A percentile compares a stretch with the other conserved stretches of the same genome.
phyloP scores from a whole-genome alignment of 2,113 vertebrate species.

The Oxygymnocypris stewartii region DNA sequence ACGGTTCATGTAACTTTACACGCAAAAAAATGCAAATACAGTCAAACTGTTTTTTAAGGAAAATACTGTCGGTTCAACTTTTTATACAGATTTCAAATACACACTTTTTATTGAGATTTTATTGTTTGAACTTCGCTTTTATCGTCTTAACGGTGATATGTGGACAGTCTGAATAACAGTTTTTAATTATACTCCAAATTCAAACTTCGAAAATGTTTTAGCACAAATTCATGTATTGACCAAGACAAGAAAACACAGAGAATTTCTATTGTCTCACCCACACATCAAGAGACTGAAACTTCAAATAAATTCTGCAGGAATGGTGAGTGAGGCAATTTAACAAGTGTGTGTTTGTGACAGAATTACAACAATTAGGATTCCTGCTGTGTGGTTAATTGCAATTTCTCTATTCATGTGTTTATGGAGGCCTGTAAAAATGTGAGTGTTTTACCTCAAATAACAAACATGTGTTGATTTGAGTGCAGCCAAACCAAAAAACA shows the following conservation, averaged over 20 bases:
- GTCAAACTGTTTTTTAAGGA: constrained; percentile 15
- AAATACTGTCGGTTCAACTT: background rate
- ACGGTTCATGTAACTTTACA: constrained; percentile 40
- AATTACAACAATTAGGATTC: constrained; percentile 59
- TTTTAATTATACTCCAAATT: background rate
- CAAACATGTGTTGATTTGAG: constrained; percentile 62
- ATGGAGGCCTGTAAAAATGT: constrained; percentile 60
- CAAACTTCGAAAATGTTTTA: background rate
- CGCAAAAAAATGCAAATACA: constrained; percentile 40
- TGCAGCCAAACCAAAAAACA: constrained; percentile 58
- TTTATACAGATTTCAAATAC: background rate
- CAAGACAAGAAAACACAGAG: background rate
- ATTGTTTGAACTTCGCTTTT: background rate
- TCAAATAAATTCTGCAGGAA: constrained; percentile 50
- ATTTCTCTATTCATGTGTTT: constrained; percentile 61
- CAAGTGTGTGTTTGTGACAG: constrained; percentile 56
- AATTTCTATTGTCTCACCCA: constrained; percentile 12
- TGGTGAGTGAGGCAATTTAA: constrained; percentile 57
- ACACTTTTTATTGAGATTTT: background rate
- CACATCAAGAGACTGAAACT: constrained; percentile 47
- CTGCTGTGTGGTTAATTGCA: constrained; percentile 66
- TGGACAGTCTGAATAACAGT: background rate
- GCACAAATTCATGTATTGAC: background rate
- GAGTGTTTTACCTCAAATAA: constrained; percentile 59
- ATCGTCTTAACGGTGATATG: background rate